Base-by-base conservation (phyloP, 2,113 vertebrate species). In the Caranx ignobilis region DNA sequence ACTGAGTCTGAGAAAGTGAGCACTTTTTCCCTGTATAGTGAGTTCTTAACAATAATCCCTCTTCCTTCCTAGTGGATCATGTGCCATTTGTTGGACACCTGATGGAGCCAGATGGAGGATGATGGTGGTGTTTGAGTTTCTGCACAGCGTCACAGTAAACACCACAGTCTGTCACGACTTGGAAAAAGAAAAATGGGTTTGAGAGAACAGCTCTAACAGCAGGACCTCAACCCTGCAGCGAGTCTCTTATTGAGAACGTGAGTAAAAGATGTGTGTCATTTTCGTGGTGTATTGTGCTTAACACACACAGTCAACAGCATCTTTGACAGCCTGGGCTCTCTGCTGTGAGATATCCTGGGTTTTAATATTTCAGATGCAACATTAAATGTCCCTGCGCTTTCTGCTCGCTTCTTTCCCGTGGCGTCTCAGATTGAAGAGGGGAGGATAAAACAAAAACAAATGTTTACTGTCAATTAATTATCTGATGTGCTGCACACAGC, bases 341-440 rank as follows among this genome's bases (percentile, higher is more conserved):
- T 92, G 78, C 0, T 77, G 80, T 93, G 91, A 85, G 84, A 84
- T 1, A 48, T 52, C 47, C 85, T 76, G 90, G 92, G 93, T 94
- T 93, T 91, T 79, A 82, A 1, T 48, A 79, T 21, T 81, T 69
- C 45, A 83, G 94, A 94, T 95, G 93, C 93, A 63, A 94, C 32
- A 94, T 76, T 21, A 82, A 91, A 92, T 48, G 68, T 95, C 93
- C 91, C 89, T 43, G 92, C 92, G 93, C 94, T 95, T 95, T 94
- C 94, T 94, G 91, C 75, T 2, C 77, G 86, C 87, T 84, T 35
- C 3, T 39, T 41, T 70, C n/a, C 34, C 41, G 18, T 94, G 91
- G 88, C 54, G 61, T 68, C 62, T 87, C 72, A 32, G 93, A 93
- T 94, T 95, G 94, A 95, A 94, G 67, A 60, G 39, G 92, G 92